A percentile compares a stretch with the other conserved stretches of the same genome.
phyloP scores from a whole-genome alignment of 2,797 vertebrate species.

The Phataginus tricuspis region DNA sequence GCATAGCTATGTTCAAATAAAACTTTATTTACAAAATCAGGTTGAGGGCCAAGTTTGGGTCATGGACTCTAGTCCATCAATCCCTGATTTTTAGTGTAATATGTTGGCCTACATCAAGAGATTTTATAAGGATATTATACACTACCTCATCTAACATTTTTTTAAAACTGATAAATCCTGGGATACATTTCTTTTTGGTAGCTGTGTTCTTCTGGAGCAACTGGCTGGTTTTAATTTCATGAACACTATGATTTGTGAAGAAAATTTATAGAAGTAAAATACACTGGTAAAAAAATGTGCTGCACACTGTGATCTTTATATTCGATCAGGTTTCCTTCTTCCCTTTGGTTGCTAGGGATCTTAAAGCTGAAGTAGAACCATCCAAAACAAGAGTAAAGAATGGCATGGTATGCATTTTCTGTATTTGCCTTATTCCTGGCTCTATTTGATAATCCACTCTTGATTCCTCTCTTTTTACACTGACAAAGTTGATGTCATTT shows the following conservation, averaged over 20 bases:
- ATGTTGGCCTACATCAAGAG: neutral
- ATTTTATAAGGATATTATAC: neutral
- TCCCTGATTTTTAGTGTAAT: neutral
- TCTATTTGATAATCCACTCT: neutral
- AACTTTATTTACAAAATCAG: slow-evolving; percentile 25
- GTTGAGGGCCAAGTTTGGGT: neutral
- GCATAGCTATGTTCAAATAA: neutral
- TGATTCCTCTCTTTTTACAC: neutral
- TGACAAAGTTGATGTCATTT: neutral
- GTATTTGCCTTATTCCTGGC: neutral
- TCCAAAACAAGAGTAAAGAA: neutral
- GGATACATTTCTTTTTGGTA: neutral
- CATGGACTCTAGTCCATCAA: neutral
- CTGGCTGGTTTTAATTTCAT: neutral
- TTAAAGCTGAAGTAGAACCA: neutral
- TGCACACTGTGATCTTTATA: neutral
- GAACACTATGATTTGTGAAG: neutral
- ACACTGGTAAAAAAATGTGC: neutral
- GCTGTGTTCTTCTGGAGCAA: slow-evolving; percentile 32
- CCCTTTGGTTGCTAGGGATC: neutral
- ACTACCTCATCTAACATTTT: neutral
- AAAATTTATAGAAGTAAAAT: neutral
- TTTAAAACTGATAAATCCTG: neutral
- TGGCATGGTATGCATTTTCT: neutral
- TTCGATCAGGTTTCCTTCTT: slow-evolving; percentile 30